Base-by-base conservation (phyloP, 1,140 invertebrate genomes). In the Panagrolaimus sp. region DNA sequence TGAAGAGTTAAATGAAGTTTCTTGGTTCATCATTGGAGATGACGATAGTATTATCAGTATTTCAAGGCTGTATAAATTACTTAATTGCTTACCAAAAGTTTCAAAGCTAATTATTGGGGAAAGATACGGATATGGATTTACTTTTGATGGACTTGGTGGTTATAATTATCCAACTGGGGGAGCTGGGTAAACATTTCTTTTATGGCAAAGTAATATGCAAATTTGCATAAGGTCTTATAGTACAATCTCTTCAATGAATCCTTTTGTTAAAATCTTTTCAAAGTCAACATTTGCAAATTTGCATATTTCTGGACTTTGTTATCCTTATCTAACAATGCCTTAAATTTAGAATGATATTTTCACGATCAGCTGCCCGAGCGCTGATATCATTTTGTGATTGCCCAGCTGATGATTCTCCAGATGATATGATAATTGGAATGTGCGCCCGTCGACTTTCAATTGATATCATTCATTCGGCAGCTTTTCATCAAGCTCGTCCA, bases 401-500 rank as follows among this genome's bases (percentile, higher is more conserved):
- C 44, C 71, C 71, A 68, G 32, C 38, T 44, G 28, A 69, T 15
- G 66, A 70, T 43, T 68, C 66, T 15, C 68, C 70, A 1, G 68
- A 71, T 46, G 66, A 70, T 52, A 70, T 70, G 66, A 70, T 69
- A 32, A 17, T 24, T 43, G 71, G 71, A 17, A 46, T 55, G 43
- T 75, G 73, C 48, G 73, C 73, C 6, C 65, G 71, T 14, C 62
- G 70, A 3, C 38, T 76, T 6, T 21, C 24, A 2, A 76, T 75
- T 24, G 75, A 75, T 5, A 44, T 75, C 45, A 17, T 75, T 12
- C 73, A 75, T 43, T 76, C 73, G 0, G n/a, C 71, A 2, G 73
- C 71, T 0, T 75, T 75, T 38, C 73, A 75, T 69, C 73, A 75
- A 52, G 74, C 74, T n/a, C 71, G 55, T 75, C 65, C 71, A 10